Percentiles rank a stretch among this genome's conserved stretches.
phyloP scores from a whole-genome alignment of 2,888 invertebrate genomes.

The Brenthis hecate region DNA sequence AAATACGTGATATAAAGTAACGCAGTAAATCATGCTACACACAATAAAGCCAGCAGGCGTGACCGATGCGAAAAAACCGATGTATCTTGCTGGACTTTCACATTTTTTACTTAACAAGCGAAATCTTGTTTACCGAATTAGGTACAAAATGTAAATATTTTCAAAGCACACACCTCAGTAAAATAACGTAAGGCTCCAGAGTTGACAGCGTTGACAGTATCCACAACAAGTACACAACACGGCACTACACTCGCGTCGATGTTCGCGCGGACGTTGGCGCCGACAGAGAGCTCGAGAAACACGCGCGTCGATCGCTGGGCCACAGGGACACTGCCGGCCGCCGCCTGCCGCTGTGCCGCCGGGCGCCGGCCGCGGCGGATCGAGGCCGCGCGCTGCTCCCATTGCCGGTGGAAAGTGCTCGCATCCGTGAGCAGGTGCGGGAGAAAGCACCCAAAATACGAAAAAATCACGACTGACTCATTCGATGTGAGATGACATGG shows the following conservation, averaged over 20 bases:
- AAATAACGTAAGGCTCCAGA: conserved; percentile 67
- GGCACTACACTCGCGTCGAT: conserved; percentile 64
- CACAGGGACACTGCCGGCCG: too few relatives aligned
- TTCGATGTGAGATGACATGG: conserved; percentile 53
- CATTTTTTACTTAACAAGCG: conserved; percentile 38
- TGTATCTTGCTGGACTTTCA: conserved; percentile 42
- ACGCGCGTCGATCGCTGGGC: conserved; percentile 42
- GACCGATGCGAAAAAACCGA: conserved; percentile 51
- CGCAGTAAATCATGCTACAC: conserved; percentile 46
- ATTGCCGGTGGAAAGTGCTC: conserved; percentile 78
- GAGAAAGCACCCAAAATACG: conserved; percentile 74
- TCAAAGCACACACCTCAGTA: conserved; percentile 60
- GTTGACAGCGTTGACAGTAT: conserved; percentile 68
- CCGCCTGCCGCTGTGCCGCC: too few relatives aligned
- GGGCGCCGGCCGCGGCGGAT: conserved; percentile 57
- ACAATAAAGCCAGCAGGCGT: conserved; percentile 50
- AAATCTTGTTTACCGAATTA: conserved; percentile 20
- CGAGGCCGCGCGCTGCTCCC: conserved; percentile 78
- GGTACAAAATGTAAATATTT: conserved; percentile 22
- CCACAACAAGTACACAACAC: conserved; percentile 51
- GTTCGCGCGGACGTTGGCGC: conserved; percentile 51
- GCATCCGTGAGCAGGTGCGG: conserved; percentile 79
- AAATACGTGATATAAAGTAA: conserved; percentile 17
- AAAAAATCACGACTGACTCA: conserved; percentile 71
- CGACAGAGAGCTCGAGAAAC: conserved; percentile 39